Percentiles rank a stretch among this genome's conserved stretches.
Conservation (phyloP, 1,140 invertebrate genomes). For the Lepidurus arcticus region DNA sequence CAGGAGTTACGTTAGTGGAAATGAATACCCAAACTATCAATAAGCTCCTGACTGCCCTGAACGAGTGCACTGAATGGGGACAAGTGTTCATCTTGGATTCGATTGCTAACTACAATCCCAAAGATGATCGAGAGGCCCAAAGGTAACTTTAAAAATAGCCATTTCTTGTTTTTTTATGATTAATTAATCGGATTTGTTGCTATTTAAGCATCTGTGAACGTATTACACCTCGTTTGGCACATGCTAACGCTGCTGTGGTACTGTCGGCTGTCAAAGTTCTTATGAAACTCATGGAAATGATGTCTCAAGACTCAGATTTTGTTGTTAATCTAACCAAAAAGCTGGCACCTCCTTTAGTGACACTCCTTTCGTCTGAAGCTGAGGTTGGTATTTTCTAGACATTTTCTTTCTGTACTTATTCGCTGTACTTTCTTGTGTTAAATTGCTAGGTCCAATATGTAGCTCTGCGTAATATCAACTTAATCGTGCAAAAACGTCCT, state of each 20-base stretch:
- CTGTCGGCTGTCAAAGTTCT: constrained; percentile 88
- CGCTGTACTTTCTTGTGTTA: not conserved
- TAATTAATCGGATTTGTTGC: not conserved
- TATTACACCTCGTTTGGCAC: constrained; percentile 93
- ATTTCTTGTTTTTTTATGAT: not conserved
- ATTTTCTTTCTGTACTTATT: not conserved
- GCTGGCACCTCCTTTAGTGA: constrained; percentile 96
- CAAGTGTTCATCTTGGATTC: constrained; percentile 99
- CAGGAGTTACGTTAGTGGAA: constrained; percentile 86
- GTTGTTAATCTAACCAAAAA: constrained; percentile 92
- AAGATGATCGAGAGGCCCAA: constrained; percentile 98
- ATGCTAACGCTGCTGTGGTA: constrained; percentile 99
- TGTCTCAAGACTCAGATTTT: constrained; percentile 88
- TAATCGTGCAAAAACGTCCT: constrained; percentile 97
- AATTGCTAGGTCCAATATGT: constrained; percentile 81
- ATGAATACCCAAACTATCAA: constrained; percentile 98
- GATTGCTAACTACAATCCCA: constrained; percentile 92
- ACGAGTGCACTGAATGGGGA: constrained; percentile 99
- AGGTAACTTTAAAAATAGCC: constrained; percentile 48
- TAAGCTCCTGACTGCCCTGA: constrained; percentile 94
- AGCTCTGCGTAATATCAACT: constrained; percentile 94
- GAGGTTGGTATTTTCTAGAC: constrained; percentile 55
- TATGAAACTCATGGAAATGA: constrained; percentile 98
- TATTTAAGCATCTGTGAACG: constrained; percentile 83
- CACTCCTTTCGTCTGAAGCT: constrained; percentile 93